These are phyloP conservation scores for Cephalotes varians DNA, from an alignment of 2,888 invertebrate species.

Conservation along the genomic window DNA sequence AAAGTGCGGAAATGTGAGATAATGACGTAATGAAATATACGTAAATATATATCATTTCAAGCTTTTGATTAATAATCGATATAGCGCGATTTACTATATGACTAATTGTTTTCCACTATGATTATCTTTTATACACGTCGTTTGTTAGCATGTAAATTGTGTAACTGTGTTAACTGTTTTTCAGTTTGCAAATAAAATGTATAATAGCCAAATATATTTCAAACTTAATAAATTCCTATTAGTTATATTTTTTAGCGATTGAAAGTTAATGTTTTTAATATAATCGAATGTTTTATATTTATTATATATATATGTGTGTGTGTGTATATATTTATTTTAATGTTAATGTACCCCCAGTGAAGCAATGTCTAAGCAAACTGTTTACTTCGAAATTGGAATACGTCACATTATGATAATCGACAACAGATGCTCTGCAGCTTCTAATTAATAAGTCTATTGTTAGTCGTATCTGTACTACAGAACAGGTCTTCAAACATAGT, in stretches of 20 bases:
- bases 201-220: conserved; percentile 11
- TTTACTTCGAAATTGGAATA: conserved; percentile 77
- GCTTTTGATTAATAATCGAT: conserved; percentile 35
- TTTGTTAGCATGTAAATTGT: conserved; percentile 44
- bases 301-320: neutral
- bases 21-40: conserved; percentile 15
- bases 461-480: conserved; percentile 61
- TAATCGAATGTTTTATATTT: neutral
- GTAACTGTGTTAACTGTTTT: conserved; percentile 35
- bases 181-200: conserved; percentile 49
- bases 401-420: conserved; percentile 82
- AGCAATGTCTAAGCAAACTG: conserved; percentile 56
- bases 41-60: conserved; percentile 30
- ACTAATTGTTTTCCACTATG: conserved; percentile 38
- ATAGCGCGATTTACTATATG: neutral
- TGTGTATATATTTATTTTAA: neutral
- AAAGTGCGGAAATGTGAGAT: conserved; percentile 12
- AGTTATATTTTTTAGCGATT: neutral
- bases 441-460: conserved; percentile 70
- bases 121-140: conserved; percentile 28
- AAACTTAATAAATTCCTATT: neutral
- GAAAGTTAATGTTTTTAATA: neutral
- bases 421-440: conserved; percentile 80
- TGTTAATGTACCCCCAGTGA: conserved; percentile 46
- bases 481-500: conserved; percentile 8